phyloP scores from a whole-genome alignment of 92 coral and sea anemone species.

The Desmophyllum pertusum region DNA sequence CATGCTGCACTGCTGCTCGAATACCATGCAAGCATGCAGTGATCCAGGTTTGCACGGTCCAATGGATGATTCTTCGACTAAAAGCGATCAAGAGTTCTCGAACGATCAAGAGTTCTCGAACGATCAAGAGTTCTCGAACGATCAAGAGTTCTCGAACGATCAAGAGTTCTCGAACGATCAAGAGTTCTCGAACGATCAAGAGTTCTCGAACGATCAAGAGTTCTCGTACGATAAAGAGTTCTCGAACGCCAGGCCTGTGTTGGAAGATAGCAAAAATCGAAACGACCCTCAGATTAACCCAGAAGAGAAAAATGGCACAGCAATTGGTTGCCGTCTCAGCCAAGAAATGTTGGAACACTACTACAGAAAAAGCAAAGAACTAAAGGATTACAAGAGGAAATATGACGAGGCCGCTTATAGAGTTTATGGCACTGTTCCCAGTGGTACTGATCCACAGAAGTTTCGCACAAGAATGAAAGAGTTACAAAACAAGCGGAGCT shows the following conservation, averaged over 20 bases:
- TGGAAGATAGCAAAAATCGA: background rate
- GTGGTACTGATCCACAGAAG: background rate
- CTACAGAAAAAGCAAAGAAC: background rate
- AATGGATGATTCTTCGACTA: background rate
- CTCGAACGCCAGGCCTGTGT: background rate
- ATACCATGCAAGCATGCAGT: too few species aligned
- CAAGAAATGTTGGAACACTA: constrained; percentile 8
- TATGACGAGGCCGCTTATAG: constrained; percentile 8
- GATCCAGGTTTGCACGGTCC: too few species aligned
- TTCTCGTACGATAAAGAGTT: too few species aligned
- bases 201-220: too few species aligned
- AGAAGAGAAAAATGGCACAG: background rate
- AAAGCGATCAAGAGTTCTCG: background rate
- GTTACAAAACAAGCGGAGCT: background rate
- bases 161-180: too few species aligned
- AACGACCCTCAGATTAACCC: background rate
- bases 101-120: too few species aligned
- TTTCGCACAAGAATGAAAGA: background rate
- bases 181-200: too few species aligned
- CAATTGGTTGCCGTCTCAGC: background rate
- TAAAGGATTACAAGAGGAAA: background rate
- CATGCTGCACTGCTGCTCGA: background rate
- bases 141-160: too few species aligned
- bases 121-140: too few species aligned
- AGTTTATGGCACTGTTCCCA: background rate